Evolutionary conservation across 2,113 vertebrate genomes (phyloP).

Genomic region (Carassius auratus): DNA sequence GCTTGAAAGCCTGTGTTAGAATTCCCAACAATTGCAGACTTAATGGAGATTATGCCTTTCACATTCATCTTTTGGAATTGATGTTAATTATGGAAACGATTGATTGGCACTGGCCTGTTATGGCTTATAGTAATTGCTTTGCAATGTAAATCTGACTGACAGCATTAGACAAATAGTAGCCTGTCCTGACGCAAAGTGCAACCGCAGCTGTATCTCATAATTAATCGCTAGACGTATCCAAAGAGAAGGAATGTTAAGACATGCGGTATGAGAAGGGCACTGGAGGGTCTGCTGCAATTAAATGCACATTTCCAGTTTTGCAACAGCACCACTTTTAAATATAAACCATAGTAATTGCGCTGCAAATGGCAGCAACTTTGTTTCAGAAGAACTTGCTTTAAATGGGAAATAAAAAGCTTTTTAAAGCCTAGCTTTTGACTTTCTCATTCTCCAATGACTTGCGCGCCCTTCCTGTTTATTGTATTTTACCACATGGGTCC

Average conservation of each 20-base stretch:
- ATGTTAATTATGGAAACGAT: slow-evolving; percentile 47
- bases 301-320: background rate
- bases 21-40: slow-evolving; percentile 20
- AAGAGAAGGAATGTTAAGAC: background rate
- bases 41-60: slow-evolving; percentile 31
- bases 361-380: background rate
- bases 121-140: slow-evolving; percentile 52
- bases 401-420: background rate
- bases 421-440: slow-evolving; percentile 27
- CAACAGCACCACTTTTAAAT: background rate
- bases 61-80: slow-evolving; percentile 48
- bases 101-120: slow-evolving; percentile 31
- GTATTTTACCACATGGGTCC: slow-evolving; percentile 42
- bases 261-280: background rate
- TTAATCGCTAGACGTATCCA: slow-evolving; percentile 45
- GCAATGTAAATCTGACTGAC: slow-evolving; percentile 48
- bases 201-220: slow-evolving; percentile 34
- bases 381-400: slow-evolving; percentile 3
- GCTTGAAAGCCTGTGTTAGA: slow-evolving; percentile 24
- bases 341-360: background rate
- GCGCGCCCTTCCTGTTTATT: slow-evolving; percentile 34
- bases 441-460: slow-evolving; percentile 30
- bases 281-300: slow-evolving; percentile 33
- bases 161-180: slow-evolving; percentile 32
- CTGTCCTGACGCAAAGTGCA: slow-evolving; percentile 40